Conservation (phyloP, 1,140 invertebrate genomes). For the Cylas formicarius region DNA sequence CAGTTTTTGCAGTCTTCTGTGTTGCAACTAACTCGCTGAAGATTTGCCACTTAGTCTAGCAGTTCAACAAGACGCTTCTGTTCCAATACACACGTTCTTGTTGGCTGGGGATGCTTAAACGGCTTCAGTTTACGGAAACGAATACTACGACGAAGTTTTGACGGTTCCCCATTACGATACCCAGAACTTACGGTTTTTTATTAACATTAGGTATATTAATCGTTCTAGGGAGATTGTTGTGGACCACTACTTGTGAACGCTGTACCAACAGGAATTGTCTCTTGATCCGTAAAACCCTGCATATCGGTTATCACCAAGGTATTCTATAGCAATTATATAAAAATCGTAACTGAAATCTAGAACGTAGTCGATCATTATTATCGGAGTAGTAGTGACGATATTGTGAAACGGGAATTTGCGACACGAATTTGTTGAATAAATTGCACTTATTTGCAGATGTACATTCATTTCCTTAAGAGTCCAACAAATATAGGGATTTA, state of each 20-base stretch:
- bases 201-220: neutral
- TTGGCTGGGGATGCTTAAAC: constrained; percentile 6
- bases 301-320: constrained; percentile 46
- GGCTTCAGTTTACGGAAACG: constrained; percentile 4
- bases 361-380: too few relatives aligned
- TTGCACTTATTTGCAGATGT: too few relatives aligned
- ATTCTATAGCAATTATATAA: constrained; percentile 45
- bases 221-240: constrained; percentile 43
- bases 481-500: too few relatives aligned
- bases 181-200: constrained; percentile 2
- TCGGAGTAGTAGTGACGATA: too few relatives aligned
- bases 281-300: constrained; percentile 45
- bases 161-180: neutral
- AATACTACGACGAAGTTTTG: neutral
- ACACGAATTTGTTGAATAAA: too few relatives aligned
- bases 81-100: constrained; percentile 2
- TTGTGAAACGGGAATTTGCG: too few relatives aligned
- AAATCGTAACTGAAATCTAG: constrained; percentile 20
- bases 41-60: neutral
- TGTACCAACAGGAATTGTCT: constrained; percentile 43
- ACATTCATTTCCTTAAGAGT: too few relatives aligned
- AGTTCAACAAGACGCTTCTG: neutral
- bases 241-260: constrained; percentile 39
- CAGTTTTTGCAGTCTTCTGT: neutral
- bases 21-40: neutral